Conservation (phyloP, 2,113 vertebrate species). For the Pseudonaja textilis region DNA sequence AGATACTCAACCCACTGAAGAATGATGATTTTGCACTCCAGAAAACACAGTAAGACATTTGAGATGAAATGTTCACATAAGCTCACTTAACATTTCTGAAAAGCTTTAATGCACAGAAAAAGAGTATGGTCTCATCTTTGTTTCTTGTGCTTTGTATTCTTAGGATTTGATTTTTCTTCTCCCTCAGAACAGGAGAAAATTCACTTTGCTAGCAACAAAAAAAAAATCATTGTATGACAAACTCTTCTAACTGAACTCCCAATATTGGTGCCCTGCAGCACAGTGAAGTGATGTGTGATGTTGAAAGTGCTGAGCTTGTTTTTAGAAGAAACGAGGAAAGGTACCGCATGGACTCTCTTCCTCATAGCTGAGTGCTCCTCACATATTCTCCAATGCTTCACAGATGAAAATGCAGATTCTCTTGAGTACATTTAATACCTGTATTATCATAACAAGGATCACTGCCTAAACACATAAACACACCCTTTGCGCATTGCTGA, state of each 20-base stretch:
- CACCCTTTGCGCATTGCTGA: not conserved
- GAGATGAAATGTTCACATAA: not conserved
- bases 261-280: not conserved
- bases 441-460: not conserved
- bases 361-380: not conserved
- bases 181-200: not conserved
- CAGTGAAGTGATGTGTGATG: not conserved
- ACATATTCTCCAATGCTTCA: not conserved
- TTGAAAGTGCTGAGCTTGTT: not conserved
- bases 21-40: not conserved
- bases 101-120: not conserved
- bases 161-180: not conserved
- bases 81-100: not conserved
- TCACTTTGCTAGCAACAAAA: not conserved
- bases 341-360: not conserved
- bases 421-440: not conserved
- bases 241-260: not conserved
- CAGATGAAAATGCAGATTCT: slow-evolving; percentile 1
- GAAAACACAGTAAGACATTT: not conserved
- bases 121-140: not conserved
- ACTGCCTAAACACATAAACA: not conserved
- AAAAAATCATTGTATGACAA: not conserved
- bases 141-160: not conserved
- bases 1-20: not conserved
- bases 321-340: not conserved